phyloP scores from a whole-genome alignment of 2,797 vertebrate genomes.

The Cossypha caffra region DNA sequence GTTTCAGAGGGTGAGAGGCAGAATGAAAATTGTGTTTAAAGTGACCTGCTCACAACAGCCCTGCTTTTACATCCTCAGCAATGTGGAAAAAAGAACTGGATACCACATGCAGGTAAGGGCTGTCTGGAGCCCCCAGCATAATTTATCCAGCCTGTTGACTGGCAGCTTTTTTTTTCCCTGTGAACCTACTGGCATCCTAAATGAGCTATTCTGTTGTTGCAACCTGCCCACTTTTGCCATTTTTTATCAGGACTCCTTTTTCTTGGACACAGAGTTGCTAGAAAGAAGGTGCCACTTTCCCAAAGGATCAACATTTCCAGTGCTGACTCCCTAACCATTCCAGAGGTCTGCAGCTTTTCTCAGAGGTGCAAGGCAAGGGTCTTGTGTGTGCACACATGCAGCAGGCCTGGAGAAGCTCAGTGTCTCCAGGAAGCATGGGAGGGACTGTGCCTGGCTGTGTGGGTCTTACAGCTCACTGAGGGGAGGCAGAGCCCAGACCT shows the following conservation, averaged over 20 bases:
- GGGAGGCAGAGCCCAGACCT: neutral
- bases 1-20: neutral
- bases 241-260: neutral
- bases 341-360: neutral
- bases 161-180: neutral
- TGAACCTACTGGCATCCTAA: neutral
- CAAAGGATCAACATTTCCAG: neutral
- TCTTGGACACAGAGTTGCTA: neutral
- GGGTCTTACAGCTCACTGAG: neutral
- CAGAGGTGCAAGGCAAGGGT: neutral
- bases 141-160: neutral
- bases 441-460: neutral
- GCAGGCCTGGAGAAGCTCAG: neutral
- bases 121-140: neutral
- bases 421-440: neutral
- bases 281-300: neutral
- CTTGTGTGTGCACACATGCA: rapidly evolving
- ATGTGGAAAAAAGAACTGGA: neutral
- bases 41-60: neutral
- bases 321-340: neutral
- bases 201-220: neutral
- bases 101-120: neutral
- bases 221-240: neutral
- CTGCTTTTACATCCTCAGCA: neutral
- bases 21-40: neutral